Evolutionary conservation across 2,888 invertebrate species (phyloP).

Genomic region (Andrena hattorfiana): DNA sequence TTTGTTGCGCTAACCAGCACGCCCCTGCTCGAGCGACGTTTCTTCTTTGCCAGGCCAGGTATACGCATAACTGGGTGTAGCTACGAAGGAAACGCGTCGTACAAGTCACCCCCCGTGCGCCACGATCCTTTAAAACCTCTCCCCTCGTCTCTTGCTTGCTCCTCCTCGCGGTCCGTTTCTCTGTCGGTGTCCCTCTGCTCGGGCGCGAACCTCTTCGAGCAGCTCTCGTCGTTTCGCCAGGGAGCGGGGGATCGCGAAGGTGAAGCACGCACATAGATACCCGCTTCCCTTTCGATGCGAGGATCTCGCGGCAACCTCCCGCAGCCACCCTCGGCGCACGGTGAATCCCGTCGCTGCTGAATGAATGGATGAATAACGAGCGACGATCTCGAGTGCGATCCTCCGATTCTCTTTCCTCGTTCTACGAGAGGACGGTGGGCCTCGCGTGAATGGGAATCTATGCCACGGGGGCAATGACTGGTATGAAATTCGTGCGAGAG

Average conservation of each 20-base stretch:
- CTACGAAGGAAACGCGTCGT: slow-evolving; percentile 61
- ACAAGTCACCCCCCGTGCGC: slow-evolving; percentile 48
- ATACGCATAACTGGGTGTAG: slow-evolving; percentile 58
- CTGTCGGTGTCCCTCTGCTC: background rate
- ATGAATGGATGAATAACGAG: slow-evolving; percentile 57
- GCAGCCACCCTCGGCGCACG: background rate
- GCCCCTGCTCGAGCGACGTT: background rate
- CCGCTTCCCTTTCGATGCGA: slow-evolving; percentile 41
- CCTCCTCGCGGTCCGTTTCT: too few species aligned
- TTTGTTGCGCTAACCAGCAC: background rate
- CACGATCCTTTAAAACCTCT: slow-evolving; percentile 42
- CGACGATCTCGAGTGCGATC: slow-evolving; percentile 31
- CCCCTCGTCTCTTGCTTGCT: background rate
- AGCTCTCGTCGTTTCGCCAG: slow-evolving; percentile 40
- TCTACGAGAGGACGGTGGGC: slow-evolving; percentile 8
- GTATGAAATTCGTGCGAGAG: slow-evolving; percentile 28
- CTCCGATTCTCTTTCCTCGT: slow-evolving; percentile 9
- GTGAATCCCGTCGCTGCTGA: slow-evolving; percentile 31
- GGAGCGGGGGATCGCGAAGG: slow-evolving; percentile 48
- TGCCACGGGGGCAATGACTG: slow-evolving; percentile 20
- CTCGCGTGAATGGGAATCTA: slow-evolving; percentile 4
- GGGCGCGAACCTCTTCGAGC: slow-evolving; percentile 47
- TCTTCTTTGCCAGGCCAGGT: slow-evolving; percentile 15
- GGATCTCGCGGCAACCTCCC: slow-evolving; percentile 1
- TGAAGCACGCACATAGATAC: slow-evolving; percentile 36